Base-by-base conservation (phyloP, 2,888 invertebrate genomes). In the Deilephila elpenor region DNA sequence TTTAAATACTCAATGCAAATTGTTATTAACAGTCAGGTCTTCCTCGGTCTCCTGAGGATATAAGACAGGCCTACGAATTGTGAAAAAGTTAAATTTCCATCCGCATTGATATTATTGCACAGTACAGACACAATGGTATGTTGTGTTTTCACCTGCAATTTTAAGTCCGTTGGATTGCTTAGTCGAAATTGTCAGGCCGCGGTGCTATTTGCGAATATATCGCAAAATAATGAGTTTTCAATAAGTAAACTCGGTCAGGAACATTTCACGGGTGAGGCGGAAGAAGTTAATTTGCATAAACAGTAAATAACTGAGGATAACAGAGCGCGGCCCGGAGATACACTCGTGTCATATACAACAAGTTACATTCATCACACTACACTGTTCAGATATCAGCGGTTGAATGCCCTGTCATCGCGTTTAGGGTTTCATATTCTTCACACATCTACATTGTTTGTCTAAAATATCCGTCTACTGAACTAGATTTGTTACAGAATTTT, bases 291-390 rank as follows among this genome's bases (percentile, higher is more conserved):
- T 92, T 92, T 90, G 89, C 91, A 89, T 88, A 81, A 81, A 84
- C 88, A 91, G 91, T 93, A 92, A 93, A 93, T 91, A 92, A 91
- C 85, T 81, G 79, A 82, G 86, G 90, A 92, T 91, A 91, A 86
- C 85, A 86, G 86, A 87, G 86, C 81, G 83, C 82, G 83, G 84
- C 83, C 82, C 80, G 80, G 81, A 83, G 82, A 82, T 86, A 83
- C 85, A 83, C 83, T 81, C 83, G 82, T 85, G 84, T 86, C 86
- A 86, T 84, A 83, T 80, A 82, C 75, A 79, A 77, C 77, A 75
- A 77, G 74, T 75, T 75, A 78, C 53, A 82, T 82, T 82, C 82
- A 82, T 85, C 83, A 86, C 67, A 67, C 67, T 67, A 84, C 86
- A 83, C 14, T 14, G 14, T 44, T 11, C 81, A 86, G 84, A 88